These are phyloP conservation scores for Zosterops hypoxanthus DNA, from an alignment of 2,113 vertebrate species.

Conservation along the genomic window DNA sequence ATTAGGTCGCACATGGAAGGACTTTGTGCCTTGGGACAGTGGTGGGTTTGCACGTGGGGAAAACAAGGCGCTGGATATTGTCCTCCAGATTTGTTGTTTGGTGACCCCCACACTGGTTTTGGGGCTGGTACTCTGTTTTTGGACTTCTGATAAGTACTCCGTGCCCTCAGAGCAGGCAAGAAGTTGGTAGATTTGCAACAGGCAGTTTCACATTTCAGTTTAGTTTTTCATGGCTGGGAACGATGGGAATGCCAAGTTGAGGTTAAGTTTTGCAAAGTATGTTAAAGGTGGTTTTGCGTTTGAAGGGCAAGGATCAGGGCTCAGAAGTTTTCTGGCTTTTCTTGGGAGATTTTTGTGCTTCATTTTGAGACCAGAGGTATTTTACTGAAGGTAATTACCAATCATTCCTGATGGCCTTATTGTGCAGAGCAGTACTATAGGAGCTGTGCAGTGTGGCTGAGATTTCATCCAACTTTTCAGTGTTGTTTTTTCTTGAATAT, in stretches of 20 bases:
- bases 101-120: not conserved
- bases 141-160: not conserved
- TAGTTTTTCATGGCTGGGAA: fast-evolving
- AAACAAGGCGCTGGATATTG: not conserved
- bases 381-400: not conserved
- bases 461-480: not conserved
- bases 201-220: not conserved
- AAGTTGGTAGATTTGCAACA: not conserved
- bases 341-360: not conserved
- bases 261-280: not conserved
- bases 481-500: not conserved
- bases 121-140: not conserved
- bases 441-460: fast-evolving
- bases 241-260: fast-evolving
- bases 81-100: not conserved
- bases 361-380: fast-evolving
- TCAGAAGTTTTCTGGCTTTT: not conserved
- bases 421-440: not conserved
- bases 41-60: not conserved
- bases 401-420: fast-evolving
- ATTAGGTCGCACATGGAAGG: fast-evolving
- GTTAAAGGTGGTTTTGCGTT: not conserved
- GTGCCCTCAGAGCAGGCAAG: not conserved
- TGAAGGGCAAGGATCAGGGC: not conserved
- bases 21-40: fast-evolving